These are phyloP conservation scores for Apistogramma diplotaenia DNA, from an alignment of 2,113 vertebrate species.

Conservation along the genomic window DNA sequence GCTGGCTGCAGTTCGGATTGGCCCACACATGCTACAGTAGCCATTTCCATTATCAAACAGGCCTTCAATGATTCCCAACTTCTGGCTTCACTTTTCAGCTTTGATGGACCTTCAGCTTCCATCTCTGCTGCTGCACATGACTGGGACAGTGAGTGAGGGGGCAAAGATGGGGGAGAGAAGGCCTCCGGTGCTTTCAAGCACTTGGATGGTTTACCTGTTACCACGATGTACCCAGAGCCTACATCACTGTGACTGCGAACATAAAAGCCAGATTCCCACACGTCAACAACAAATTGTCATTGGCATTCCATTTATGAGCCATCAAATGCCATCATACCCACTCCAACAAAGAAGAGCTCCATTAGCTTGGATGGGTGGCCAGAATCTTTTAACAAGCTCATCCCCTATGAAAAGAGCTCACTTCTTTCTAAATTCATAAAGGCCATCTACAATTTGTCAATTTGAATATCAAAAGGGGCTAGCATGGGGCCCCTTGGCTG, in stretches of 20 bases:
- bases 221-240: slow-evolving; percentile 83
- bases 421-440: slow-evolving; percentile 81
- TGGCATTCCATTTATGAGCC: slow-evolving; percentile 94
- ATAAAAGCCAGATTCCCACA: slow-evolving; percentile 80
- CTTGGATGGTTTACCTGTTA: slow-evolving; percentile 88
- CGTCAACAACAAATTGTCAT: slow-evolving; percentile 91
- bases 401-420: slow-evolving; percentile 77
- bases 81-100: slow-evolving; percentile 88
- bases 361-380: slow-evolving; percentile 86
- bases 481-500: slow-evolving; percentile 85
- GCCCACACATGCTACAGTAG: slow-evolving; percentile 53
- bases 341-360: slow-evolving; percentile 82
- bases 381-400: slow-evolving; percentile 87
- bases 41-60: slow-evolving; percentile 83
- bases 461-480: slow-evolving; percentile 99
- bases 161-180: slow-evolving; percentile 39
- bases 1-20: slow-evolving; percentile 42
- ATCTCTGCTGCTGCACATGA: slow-evolving; percentile 84
- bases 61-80: slow-evolving; percentile 82
- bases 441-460: slow-evolving; percentile 89
- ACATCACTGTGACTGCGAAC: slow-evolving; percentile 79
- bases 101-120: slow-evolving; percentile 87
- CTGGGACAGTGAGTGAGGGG: slow-evolving; percentile 43
- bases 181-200: slow-evolving; percentile 83
- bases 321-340: slow-evolving; percentile 92